Conservation (phyloP, 35 echinoderm and acorn worm species). For the Chiridota heheva region DNA sequence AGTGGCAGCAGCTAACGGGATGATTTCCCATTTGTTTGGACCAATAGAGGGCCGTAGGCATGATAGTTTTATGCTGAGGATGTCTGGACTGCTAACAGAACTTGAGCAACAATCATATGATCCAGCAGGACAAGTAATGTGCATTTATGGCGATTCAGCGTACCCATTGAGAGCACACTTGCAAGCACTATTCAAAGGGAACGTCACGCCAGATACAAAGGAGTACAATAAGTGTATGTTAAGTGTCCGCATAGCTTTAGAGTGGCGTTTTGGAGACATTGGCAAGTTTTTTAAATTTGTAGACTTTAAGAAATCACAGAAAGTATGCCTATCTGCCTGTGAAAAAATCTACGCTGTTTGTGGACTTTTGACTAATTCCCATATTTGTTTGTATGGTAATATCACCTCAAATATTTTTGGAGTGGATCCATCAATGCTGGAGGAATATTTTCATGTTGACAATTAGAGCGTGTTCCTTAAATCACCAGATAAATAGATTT, state of each 20-base stretch:
- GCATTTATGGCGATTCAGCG: constrained; percentile 65
- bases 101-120: constrained; percentile 9
- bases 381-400: constrained; percentile 55
- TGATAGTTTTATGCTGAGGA: constrained; percentile 22
- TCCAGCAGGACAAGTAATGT: constrained; percentile 5
- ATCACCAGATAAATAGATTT: too few relatives aligned
- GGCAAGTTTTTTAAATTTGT: constrained; percentile 55
- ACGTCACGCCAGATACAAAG: constrained; percentile 40
- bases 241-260: constrained; percentile 37
- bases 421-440: constrained; percentile 41
- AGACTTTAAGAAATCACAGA: constrained; percentile 71
- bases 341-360: constrained; percentile 55
- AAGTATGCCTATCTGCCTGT: constrained; percentile 55
- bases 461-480: too few relatives aligned
- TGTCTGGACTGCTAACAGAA: constrained; percentile 25
- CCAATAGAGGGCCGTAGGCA: constrained; percentile 62
- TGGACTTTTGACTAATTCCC: constrained; percentile 67
- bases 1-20: constrained; percentile 24
- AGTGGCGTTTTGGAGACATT: constrained; percentile 80
- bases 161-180: constrained; percentile 41
- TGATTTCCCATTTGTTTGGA: constrained; percentile 54
- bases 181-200: constrained; percentile 32
- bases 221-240: constrained; percentile 52
- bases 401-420: constrained; percentile 49
- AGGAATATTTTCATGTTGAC: constrained; percentile 75